phyloP scores from a whole-genome alignment of 2,113 vertebrate genomes.

The Petaurus breviceps region DNA sequence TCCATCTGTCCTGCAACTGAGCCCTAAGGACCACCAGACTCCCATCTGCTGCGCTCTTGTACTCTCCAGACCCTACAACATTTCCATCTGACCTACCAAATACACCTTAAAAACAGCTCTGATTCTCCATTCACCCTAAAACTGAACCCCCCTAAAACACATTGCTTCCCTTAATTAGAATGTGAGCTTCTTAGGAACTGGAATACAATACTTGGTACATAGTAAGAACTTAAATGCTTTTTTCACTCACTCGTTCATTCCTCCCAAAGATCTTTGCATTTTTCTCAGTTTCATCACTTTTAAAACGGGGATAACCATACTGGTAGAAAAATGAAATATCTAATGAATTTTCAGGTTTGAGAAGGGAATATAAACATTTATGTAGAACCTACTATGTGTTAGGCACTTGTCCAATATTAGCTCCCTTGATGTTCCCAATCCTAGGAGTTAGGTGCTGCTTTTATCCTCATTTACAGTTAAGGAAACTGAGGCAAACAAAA shows the following conservation, averaged over 20 bases:
- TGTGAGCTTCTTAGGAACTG: not conserved
- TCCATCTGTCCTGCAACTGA: not conserved
- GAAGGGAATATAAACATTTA: not conserved
- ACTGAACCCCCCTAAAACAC: not conserved
- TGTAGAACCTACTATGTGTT: not conserved
- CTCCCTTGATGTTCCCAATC: not conserved
- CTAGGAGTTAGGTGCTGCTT: not conserved
- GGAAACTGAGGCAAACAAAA: constrained; percentile 8
- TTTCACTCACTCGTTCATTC: not conserved
- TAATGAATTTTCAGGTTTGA: not conserved
- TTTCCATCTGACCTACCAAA: not conserved
- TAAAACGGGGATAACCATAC: not conserved
- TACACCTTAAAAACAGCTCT: not conserved
- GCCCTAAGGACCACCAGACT: not conserved
- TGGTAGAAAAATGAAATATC: not conserved
- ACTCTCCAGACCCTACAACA: not conserved
- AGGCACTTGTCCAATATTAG: constrained; percentile 4
- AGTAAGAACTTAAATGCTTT: not conserved
- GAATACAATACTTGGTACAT: not conserved
- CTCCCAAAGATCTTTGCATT: not conserved
- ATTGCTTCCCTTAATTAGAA: not conserved
- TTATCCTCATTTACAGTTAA: not conserved
- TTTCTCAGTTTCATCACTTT: not conserved
- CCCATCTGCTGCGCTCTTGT: not conserved
- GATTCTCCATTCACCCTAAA: not conserved